Conservation (phyloP, 2,797 vertebrate genomes). For the Aselliscus stoliczkanus region DNA sequence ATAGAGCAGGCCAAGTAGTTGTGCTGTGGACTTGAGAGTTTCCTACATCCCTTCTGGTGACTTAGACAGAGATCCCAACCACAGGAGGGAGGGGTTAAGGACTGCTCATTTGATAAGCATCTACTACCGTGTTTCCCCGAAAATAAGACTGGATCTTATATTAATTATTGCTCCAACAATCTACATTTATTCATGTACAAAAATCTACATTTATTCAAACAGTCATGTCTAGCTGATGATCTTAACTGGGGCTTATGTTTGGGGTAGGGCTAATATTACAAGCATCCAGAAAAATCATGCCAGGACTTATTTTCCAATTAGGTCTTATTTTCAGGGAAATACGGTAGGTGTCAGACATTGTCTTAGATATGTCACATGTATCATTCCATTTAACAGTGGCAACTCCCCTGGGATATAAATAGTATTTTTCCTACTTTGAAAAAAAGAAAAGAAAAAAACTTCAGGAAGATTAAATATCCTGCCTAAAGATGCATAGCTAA, state of each 20-base stretch:
- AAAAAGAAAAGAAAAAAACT: conserved; percentile 1
- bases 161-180: too few species aligned
- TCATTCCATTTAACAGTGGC: not conserved
- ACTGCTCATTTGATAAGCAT: not conserved
- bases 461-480: not conserved
- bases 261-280: too few species aligned
- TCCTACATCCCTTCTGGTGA: not conserved
- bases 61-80: not conserved
- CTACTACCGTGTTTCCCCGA: too few species aligned
- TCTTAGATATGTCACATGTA: not conserved
- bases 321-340: too few species aligned
- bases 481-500: not conserved
- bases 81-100: not conserved
- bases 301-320: too few species aligned
- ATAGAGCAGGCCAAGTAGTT: not conserved
- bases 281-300: too few species aligned
- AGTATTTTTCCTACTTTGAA: not conserved
- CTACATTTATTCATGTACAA: too few species aligned
- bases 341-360: not conserved
- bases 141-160: too few species aligned
- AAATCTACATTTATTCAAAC: too few species aligned
- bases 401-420: not conserved
- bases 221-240: too few species aligned
- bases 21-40: not conserved
- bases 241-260: too few species aligned